These are phyloP conservation scores for Hydrozoanthus tunicans DNA, from an alignment of 64 coral and sea anemone species.

Conservation along the genomic window DNA sequence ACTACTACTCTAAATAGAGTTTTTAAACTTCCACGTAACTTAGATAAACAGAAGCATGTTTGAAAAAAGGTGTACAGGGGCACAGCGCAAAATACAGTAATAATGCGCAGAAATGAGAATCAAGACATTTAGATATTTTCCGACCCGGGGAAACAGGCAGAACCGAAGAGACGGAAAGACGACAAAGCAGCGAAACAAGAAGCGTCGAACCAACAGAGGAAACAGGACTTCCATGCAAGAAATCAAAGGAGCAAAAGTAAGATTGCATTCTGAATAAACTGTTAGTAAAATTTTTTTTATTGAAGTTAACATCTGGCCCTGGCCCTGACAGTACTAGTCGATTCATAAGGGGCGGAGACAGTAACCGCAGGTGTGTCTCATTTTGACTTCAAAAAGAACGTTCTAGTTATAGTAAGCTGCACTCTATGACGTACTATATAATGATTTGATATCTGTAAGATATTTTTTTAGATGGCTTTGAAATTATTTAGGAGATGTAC, in stretches of 20 bases:
- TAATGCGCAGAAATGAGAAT: no score
- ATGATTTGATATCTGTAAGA: slow-evolving; percentile 56
- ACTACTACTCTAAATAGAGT: no score
- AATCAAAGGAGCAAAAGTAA: slow-evolving; percentile 46
- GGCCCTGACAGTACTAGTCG: background rate
- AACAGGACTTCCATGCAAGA: slow-evolving; percentile 37
- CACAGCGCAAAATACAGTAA: no score
- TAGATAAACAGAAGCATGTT: no score
- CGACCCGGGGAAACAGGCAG: no score
- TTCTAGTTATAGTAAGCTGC: slow-evolving; percentile 8
- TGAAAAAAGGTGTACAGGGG: background rate
- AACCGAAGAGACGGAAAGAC: background rate
- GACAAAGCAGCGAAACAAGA: background rate
- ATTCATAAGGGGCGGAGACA: background rate
- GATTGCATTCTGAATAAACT: background rate
- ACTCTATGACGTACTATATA: slow-evolving; percentile 24
- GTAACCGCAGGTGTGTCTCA: slow-evolving; percentile 40
- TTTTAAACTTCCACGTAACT: no score
- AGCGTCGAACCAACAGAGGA: slow-evolving; percentile 18
- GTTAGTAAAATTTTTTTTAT: slow-evolving; percentile 6
- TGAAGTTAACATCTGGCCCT: slow-evolving; percentile 33
- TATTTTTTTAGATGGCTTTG: slow-evolving; percentile 35
- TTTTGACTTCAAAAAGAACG: slow-evolving; percentile 29
- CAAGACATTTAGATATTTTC: no score
- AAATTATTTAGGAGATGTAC: slow-evolving; percentile 55